A percentile compares a stretch with the other conserved stretches of the same genome.
Conservation (phyloP, 2,797 vertebrate genomes). For the Lacerta viridis region DNA sequence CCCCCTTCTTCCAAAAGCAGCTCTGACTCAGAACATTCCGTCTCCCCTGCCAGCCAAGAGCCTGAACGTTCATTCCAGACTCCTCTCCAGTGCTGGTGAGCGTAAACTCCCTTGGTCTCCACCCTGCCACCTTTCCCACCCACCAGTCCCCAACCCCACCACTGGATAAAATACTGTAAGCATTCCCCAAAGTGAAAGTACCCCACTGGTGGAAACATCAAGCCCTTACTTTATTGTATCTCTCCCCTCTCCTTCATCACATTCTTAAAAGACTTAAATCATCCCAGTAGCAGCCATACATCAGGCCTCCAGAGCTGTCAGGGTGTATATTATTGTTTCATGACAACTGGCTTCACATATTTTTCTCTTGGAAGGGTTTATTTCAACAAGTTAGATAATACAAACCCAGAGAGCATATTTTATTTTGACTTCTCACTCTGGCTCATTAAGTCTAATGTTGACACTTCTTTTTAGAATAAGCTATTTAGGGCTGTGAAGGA, state of each 20-base stretch:
- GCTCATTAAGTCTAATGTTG: not conserved
- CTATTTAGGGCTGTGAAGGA: conserved; percentile 5
- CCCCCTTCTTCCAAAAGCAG: conserved; percentile 18
- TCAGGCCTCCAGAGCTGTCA: conserved; percentile 15
- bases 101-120: not conserved
- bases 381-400: conserved; percentile 35
- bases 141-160: not conserved
- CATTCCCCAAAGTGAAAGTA: not conserved
- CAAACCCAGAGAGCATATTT: not conserved
- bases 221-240: not conserved
- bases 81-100: not conserved
- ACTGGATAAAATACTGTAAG: conserved; percentile 9
- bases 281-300: conserved; percentile 3
- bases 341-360: conserved; percentile 23
- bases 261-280: conserved; percentile 8
- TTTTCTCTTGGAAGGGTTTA: conserved; percentile 29
- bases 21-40: conserved; percentile 29
- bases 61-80: not conserved
- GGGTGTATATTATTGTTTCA: conserved; percentile 24
- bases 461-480: not conserved
- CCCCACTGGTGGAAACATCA: not conserved
- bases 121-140: not conserved
- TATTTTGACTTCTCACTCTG: not conserved
- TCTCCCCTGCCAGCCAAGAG: conserved; percentile 1
- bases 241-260: not conserved